Conservation (phyloP, 2,888 invertebrate genomes). For the Ectemnius continuus region DNA sequence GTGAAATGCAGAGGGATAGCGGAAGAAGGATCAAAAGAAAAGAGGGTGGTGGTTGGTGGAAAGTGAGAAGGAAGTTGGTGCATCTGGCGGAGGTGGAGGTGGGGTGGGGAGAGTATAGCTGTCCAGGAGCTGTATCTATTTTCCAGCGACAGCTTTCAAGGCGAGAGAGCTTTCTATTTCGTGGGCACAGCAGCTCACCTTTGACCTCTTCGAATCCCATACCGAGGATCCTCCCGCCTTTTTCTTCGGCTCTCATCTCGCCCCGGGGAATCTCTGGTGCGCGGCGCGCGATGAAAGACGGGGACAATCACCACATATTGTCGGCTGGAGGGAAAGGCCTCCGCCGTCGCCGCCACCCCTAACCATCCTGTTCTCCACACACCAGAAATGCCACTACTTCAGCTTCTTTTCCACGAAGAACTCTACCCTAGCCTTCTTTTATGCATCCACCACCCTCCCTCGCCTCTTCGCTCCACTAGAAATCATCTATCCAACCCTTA, state of each 20-base stretch:
- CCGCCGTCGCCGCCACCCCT: neutral
- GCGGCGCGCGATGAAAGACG: constrained; percentile 56
- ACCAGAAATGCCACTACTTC: constrained; percentile 17
- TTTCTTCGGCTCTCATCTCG: too few relatives aligned
- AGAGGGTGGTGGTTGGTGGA: constrained; percentile 1
- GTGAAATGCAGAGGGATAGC: constrained; percentile 28
- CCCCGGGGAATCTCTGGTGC: too few relatives aligned
- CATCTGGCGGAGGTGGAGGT: constrained; percentile 40
- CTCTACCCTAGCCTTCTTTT: neutral
- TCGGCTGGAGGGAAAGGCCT: constrained; percentile 29
- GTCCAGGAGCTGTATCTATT: constrained; percentile 54
- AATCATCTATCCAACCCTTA: too few relatives aligned
- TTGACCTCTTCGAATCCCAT: constrained; percentile 34
- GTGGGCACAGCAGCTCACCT: constrained; percentile 26
- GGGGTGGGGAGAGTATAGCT: too few relatives aligned
- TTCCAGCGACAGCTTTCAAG: constrained; percentile 58
- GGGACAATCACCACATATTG: constrained; percentile 61
- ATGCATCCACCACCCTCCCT: too few relatives aligned
- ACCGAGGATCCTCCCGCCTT: constrained; percentile 18
- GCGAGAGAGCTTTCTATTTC: constrained; percentile 53
- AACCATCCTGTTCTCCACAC: constrained; percentile 23
- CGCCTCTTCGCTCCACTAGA: constrained; percentile 7
- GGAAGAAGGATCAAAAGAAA: constrained; percentile 2
- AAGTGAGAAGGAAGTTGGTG: constrained; percentile 37
- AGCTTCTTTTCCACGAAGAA: constrained; percentile 14